Evolutionary conservation across 2,113 vertebrate genomes (phyloP).

Genomic region (Elephas maximus): DNA sequence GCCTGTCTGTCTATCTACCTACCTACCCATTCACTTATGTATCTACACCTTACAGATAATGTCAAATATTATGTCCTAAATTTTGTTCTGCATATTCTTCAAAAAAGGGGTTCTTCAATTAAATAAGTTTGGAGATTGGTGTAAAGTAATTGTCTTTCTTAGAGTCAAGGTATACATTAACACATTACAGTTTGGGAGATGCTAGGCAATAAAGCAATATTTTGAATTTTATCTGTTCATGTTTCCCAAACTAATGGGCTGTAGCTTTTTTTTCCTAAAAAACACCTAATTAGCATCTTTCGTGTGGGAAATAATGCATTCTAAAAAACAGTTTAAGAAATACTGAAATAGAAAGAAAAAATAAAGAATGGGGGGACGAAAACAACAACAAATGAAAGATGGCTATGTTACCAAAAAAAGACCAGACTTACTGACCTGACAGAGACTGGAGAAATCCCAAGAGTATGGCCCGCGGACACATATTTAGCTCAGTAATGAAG

Average conservation of each 20-base stretch:
- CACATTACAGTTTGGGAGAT: neutral
- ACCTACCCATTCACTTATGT: neutral
- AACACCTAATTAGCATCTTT: neutral
- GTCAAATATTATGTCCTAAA: neutral
- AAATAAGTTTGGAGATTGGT: neutral
- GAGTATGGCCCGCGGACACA: too few species aligned
- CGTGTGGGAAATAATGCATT: neutral
- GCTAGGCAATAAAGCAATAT: neutral
- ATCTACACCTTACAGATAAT: neutral
- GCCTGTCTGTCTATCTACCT: too few species aligned
- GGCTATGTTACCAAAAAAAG: neutral
- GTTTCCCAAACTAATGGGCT: neutral
- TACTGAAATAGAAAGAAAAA: neutral
- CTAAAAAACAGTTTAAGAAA: neutral
- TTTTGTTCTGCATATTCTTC: neutral
- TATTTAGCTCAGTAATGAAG: too few species aligned
- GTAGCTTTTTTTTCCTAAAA: neutral
- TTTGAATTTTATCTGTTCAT: neutral
- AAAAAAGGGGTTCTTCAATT: neutral
- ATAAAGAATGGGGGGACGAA: neutral
- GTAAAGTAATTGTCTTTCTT: conserved; percentile 3
- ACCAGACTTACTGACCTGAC: too few species aligned
- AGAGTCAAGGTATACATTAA: neutral
- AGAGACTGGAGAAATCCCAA: too few species aligned
- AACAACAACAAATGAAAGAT: neutral